phyloP scores from a whole-genome alignment of 2,113 vertebrate species.

The Emydocephalus ijimae region DNA sequence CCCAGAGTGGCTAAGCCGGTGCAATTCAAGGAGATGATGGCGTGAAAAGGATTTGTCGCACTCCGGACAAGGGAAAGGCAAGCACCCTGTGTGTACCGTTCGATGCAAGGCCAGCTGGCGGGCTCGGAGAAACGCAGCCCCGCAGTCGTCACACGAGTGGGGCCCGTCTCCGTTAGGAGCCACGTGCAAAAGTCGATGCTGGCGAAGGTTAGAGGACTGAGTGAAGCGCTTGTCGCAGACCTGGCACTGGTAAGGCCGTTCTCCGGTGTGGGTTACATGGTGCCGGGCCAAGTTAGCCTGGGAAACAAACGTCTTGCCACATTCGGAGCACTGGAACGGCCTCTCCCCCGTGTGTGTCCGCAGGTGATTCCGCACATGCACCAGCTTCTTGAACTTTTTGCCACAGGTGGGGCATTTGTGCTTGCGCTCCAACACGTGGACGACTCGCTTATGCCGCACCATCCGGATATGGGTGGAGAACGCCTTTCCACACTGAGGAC shows the following conservation, averaged over 20 bases:
- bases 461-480: conserved; percentile 76
- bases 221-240: conserved; percentile 84
- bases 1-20: conserved; percentile 54
- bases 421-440: conserved; percentile 74
- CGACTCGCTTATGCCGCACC: conserved; percentile 73
- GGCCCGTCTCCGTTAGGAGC: conserved; percentile 41
- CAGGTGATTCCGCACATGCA: conserved; percentile 84
- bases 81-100: conserved; percentile 66
- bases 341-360: conserved; percentile 86
- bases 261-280: conserved; percentile 81
- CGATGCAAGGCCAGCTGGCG: conserved; percentile 60
- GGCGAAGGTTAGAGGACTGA: conserved; percentile 86
- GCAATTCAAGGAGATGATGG: conserved; percentile 67
- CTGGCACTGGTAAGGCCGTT: conserved; percentile 83
- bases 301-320: conserved; percentile 84
- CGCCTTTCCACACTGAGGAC: conserved; percentile 75
- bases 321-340: conserved; percentile 84
- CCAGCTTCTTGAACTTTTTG: conserved; percentile 85
- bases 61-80: conserved; percentile 72
- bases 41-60: conserved; percentile 74
- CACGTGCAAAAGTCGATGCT: conserved; percentile 81
- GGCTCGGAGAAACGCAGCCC: conserved; percentile 70
- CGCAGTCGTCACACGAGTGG: conserved; percentile 71
- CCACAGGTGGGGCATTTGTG: conserved; percentile 80
- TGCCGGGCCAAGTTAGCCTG: conserved; percentile 85